Conservation (phyloP, 2,888 invertebrate genomes). For the Chromoteleia sp. region DNA sequence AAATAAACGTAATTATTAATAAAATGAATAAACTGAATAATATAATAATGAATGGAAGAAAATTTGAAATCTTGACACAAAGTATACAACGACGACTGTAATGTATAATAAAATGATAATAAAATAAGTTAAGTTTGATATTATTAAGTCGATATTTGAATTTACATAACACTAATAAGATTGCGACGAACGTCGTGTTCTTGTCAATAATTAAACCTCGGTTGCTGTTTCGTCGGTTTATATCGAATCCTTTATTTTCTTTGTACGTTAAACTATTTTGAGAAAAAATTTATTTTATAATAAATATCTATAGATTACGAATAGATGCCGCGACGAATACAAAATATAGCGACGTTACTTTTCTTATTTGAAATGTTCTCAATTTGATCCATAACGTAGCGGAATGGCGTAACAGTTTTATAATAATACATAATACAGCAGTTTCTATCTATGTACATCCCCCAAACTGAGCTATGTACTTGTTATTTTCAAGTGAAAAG, state of each 20-base stretch:
- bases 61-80: no score
- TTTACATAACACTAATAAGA: no score
- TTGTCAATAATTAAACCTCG: no score
- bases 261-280: slow-evolving; percentile 44
- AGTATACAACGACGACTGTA: no score
- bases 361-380: slow-evolving; percentile 14
- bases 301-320: slow-evolving; percentile 20
- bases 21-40: no score
- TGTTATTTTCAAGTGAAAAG: slow-evolving; percentile 39
- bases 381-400: slow-evolving; percentile 23
- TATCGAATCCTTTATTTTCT: slow-evolving; percentile 57
- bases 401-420: slow-evolving; percentile 34
- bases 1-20: no score
- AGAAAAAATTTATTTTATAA: slow-evolving; percentile 9
- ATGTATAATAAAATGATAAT: no score
- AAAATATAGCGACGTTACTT: slow-evolving; percentile 4
- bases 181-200: no score
- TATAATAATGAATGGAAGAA: no score
- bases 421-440: slow-evolving; percentile 48
- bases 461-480: slow-evolving; percentile 16
- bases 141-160: no score
- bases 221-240: slow-evolving; percentile 8
- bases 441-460: slow-evolving; percentile 24
- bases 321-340: slow-evolving; percentile 22
- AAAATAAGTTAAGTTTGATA: no score